These are phyloP conservation scores for Peromyscus nudipes DNA, from an alignment of 2,797 vertebrate species.

Conservation along the genomic window DNA sequence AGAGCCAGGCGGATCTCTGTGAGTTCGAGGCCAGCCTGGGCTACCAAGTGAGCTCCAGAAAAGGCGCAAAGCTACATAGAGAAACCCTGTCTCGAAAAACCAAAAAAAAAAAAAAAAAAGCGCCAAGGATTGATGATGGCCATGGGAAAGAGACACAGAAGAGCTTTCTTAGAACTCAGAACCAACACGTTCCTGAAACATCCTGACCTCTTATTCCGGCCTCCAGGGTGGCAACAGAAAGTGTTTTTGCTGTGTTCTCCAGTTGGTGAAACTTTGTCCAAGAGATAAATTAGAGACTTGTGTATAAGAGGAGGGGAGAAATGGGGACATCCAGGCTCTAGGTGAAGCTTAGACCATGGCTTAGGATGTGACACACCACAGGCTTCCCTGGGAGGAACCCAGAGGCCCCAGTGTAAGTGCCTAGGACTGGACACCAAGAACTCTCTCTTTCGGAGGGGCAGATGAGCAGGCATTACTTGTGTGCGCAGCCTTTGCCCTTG, in stretches of 20 bases:
- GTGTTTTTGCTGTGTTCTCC: background rate
- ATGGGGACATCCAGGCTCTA: background rate
- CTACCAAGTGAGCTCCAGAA: too few species aligned
- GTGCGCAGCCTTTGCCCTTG: background rate
- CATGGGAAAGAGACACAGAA: background rate
- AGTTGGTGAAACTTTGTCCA: background rate
- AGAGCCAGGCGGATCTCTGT: too few species aligned
- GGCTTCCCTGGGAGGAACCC: background rate
- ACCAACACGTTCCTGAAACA: fast-evolving
- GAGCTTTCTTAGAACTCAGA: background rate
- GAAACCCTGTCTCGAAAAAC: too few species aligned
- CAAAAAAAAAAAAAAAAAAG: too few species aligned
- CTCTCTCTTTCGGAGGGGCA: background rate
- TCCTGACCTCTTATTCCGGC: background rate
- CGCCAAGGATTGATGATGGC: too few species aligned
- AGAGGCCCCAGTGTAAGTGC: background rate
- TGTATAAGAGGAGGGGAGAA: background rate
- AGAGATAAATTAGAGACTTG: background rate
- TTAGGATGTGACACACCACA: background rate
- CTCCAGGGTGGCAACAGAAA: background rate
- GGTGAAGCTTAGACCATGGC: background rate
- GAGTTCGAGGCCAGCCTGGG: too few species aligned
- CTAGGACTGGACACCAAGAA: background rate
- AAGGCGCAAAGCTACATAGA: too few species aligned
- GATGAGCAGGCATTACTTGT: background rate